phyloP scores from a whole-genome alignment of 2,113 vertebrate species.

The Campylorhamphus procurvoides region DNA sequence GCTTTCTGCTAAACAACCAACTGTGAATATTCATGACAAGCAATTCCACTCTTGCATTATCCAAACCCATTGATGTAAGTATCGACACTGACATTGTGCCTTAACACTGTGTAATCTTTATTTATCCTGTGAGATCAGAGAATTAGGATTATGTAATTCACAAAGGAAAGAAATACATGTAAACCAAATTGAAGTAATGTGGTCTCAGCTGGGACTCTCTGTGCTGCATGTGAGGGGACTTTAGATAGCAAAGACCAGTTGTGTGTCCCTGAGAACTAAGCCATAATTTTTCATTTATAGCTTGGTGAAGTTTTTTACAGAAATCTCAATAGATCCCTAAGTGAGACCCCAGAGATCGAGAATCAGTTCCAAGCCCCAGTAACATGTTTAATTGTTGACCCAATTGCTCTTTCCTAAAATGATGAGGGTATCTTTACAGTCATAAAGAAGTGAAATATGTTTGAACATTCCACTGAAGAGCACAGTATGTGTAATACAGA shows the following conservation, averaged over 20 bases:
- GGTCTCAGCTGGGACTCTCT: neutral
- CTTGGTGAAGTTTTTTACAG: neutral
- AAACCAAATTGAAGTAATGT: neutral
- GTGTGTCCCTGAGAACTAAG: neutral
- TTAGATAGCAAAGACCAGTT: neutral
- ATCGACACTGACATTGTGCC: neutral
- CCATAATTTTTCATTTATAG: neutral
- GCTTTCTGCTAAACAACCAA: neutral
- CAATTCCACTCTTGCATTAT: neutral
- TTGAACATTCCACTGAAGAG: neutral
- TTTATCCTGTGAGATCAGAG: constrained; percentile 12
- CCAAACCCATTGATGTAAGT: neutral
- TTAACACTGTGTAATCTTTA: neutral
- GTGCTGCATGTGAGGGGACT: neutral
- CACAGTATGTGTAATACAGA: neutral
- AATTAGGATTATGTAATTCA: neutral
- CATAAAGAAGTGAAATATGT: neutral
- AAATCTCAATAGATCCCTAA: neutral
- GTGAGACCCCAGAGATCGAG: neutral
- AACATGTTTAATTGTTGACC: neutral
- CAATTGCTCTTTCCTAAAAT: neutral
- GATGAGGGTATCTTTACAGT: neutral
- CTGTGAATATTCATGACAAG: neutral
- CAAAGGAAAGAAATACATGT: neutral
- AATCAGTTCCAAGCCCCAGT: neutral